Conservation (phyloP, 2,113 vertebrate genomes). For the Galeopterus variegatus region DNA sequence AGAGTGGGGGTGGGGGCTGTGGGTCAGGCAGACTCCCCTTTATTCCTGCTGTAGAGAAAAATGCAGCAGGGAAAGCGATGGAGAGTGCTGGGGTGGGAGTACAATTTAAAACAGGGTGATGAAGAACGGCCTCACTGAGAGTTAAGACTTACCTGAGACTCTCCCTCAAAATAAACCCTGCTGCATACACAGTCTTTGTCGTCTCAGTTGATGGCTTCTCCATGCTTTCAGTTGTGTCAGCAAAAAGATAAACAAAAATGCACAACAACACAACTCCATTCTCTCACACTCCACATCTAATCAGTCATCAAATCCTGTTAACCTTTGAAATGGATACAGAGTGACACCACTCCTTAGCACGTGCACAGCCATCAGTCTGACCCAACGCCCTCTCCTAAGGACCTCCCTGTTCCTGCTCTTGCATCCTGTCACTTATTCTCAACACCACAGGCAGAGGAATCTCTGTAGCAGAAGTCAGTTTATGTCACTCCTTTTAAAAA, state of each 20-base stretch:
- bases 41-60: neutral
- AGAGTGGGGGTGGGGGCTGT: rapidly evolving
- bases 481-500: neutral
- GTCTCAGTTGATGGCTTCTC: neutral
- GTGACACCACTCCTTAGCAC: neutral
- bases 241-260: conserved; percentile 3
- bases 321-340: neutral
- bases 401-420: neutral
- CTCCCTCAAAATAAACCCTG: neutral
- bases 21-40: neutral
- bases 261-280: neutral
- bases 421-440: neutral
- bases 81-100: neutral
- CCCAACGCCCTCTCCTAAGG: neutral
- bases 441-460: neutral
- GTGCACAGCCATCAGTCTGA: neutral
- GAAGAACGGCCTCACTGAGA: neutral
- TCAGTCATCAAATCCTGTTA: neutral
- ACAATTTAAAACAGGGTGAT: neutral
- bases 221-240: neutral
- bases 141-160: neutral
- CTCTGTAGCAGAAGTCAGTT: neutral
- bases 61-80: neutral
- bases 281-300: neutral
- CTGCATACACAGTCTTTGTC: neutral